A percentile compares a stretch with the other conserved stretches of the same genome.
Evolutionary conservation across 2,797 vertebrate species (phyloP).

Genomic region (Galaxias olidus): DNA sequence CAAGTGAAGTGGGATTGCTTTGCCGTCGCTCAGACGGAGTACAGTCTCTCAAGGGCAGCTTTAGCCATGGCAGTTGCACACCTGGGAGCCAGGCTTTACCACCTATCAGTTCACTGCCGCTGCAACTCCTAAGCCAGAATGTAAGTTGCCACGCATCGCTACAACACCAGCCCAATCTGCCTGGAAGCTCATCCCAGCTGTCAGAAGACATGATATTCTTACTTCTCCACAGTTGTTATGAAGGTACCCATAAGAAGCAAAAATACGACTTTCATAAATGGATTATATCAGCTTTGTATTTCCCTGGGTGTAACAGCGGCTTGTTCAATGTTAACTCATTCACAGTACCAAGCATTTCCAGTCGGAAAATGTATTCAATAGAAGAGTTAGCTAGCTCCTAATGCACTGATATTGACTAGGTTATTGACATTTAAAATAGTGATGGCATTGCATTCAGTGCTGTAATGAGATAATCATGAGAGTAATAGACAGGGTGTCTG

Average conservation of each 20-base stretch:
- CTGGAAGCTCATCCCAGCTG: neutral
- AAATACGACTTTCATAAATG: neutral
- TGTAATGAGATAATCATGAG: too few species aligned
- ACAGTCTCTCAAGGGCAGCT: too few species aligned
- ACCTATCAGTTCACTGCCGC: neutral
- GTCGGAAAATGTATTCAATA: too few species aligned
- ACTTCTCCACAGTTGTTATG: neutral
- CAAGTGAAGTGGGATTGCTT: too few species aligned
- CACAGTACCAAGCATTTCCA: neutral
- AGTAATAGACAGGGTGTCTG: too few species aligned
- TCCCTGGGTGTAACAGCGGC: neutral
- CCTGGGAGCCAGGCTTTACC: slow-evolving; percentile 14
- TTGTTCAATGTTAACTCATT: neutral
- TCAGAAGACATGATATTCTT: neutral
- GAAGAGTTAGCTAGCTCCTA: too few species aligned
- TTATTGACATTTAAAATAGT: too few species aligned
- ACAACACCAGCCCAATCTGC: neutral
- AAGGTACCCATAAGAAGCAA: neutral
- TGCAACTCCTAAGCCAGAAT: neutral
- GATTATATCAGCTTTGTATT: neutral
- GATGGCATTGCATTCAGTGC: too few species aligned
- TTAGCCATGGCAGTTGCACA: neutral
- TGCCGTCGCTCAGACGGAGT: too few species aligned
- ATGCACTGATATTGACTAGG: too few species aligned
- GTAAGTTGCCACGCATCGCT: neutral